Conservation (phyloP, 2,797 vertebrate species). For the Pangasius djambal region DNA sequence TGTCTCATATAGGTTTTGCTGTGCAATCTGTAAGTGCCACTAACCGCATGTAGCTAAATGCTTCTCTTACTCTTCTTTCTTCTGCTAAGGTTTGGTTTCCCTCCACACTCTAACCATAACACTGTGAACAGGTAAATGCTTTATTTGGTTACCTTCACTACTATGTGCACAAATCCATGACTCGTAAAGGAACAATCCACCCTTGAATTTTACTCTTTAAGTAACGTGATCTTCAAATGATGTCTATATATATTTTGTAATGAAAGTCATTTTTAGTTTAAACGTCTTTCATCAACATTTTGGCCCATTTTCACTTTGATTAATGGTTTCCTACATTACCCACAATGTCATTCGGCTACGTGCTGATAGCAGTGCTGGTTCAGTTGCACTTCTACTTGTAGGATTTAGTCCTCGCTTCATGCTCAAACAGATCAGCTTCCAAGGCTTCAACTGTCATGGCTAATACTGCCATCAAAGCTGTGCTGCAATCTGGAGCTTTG, state of each 20-base stretch:
- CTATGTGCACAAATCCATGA: neutral
- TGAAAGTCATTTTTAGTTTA: neutral
- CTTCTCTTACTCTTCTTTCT: slow-evolving; percentile 59
- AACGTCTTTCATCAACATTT: neutral
- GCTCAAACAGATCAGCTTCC: neutral
- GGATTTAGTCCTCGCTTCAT: neutral
- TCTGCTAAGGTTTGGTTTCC: slow-evolving; percentile 75
- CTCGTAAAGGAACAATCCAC: neutral
- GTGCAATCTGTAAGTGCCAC: neutral
- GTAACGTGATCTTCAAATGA: neutral
- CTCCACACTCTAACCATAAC: slow-evolving; percentile 71
- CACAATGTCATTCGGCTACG: neutral
- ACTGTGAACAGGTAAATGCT: slow-evolving; percentile 74
- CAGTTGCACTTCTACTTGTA: neutral
- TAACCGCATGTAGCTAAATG: slow-evolving; percentile 26
- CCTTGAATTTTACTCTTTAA: neutral
- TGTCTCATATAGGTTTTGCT: neutral
- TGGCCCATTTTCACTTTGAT: neutral
- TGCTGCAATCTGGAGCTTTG: neutral
- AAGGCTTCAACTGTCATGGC: neutral
- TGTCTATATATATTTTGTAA: neutral
- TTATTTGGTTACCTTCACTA: neutral
- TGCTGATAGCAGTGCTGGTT: neutral
- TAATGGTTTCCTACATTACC: neutral
- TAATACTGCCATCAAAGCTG: neutral